phyloP scores from a whole-genome alignment of 2,797 vertebrate genomes.

The Mastacembelus armatus region DNA sequence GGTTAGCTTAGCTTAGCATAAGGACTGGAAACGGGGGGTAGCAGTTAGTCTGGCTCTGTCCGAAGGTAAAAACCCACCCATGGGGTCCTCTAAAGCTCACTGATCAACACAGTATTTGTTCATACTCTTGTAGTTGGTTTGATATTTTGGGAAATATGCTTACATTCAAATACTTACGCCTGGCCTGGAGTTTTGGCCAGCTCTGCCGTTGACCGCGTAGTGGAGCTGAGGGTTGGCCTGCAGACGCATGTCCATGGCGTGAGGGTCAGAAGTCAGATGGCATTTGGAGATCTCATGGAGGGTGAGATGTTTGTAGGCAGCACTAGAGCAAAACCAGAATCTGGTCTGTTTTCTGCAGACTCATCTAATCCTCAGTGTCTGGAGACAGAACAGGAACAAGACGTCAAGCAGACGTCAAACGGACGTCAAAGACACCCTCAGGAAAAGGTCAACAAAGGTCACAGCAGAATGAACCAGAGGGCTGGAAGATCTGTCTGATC shows the following conservation, averaged over 20 bases:
- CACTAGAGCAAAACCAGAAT: slow-evolving; percentile 13
- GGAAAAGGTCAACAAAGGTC: background rate
- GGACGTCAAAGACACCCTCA: too few relatives aligned
- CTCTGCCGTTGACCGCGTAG: slow-evolving; percentile 65
- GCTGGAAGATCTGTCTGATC: too few relatives aligned
- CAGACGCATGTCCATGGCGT: slow-evolving; percentile 69
- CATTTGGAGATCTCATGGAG: slow-evolving; percentile 50
- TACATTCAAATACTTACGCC: slow-evolving; percentile 65
- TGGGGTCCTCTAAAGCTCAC: too few relatives aligned
- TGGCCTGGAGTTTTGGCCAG: slow-evolving; percentile 27
- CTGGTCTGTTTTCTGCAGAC: slow-evolving; percentile 40
- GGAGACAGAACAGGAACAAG: slow-evolving; percentile 7
- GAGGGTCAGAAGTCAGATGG: slow-evolving; percentile 59
- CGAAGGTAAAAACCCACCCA: too few relatives aligned
- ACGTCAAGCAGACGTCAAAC: background rate
- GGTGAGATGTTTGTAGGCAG: slow-evolving; percentile 1
- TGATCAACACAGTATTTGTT: too few relatives aligned
- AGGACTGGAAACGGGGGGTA: too few relatives aligned
- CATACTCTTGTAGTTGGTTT: too few relatives aligned
- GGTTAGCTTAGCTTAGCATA: background rate
- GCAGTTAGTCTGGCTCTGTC: too few relatives aligned
- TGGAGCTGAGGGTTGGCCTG: slow-evolving; percentile 58
- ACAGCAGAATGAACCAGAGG: background rate
- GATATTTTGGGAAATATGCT: too few relatives aligned
- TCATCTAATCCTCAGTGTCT: slow-evolving; percentile 46